phyloP scores from a whole-genome alignment of 1,140 invertebrate genomes.

The Drosophila dunni region DNA sequence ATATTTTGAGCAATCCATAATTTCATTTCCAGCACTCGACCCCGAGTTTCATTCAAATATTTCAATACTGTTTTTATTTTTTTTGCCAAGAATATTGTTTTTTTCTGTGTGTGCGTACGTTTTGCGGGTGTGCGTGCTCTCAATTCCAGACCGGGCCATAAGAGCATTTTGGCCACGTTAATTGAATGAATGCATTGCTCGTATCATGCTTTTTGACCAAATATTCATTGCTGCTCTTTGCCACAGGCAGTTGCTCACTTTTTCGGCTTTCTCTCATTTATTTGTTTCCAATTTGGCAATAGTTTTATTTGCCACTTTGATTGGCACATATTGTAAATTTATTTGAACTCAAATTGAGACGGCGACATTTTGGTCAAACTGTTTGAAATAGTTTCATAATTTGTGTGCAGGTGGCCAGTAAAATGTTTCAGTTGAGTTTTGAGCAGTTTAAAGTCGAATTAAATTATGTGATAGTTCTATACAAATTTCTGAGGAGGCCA shows the following conservation, averaged over 20 bases:
- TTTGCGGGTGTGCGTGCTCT: constrained; percentile 26
- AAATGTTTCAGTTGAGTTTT: not conserved
- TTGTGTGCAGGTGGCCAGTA: not conserved
- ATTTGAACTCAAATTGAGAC: constrained; percentile 6
- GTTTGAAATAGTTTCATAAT: constrained; percentile 20
- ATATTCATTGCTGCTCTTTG: constrained; percentile 39
- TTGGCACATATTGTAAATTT: constrained; percentile 48
- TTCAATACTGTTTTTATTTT: constrained; percentile 19
- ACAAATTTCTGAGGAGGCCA: too few relatives aligned
- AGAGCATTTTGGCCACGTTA: constrained; percentile 59
- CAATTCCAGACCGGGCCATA: constrained; percentile 35
- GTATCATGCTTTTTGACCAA: constrained; percentile 58
- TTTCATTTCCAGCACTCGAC: constrained; percentile 59
- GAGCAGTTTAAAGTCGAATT: not conserved
- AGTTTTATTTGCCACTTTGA: constrained; percentile 55
- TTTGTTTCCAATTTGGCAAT: constrained; percentile 36
- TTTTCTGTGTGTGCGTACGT: constrained; percentile 27
- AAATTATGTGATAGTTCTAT: not conserved
- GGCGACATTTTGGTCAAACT: not conserved
- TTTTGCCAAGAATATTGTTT: constrained; percentile 44
- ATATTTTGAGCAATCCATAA: constrained; percentile 76
- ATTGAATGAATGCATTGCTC: constrained; percentile 72
- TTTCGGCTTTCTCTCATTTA: constrained; percentile 7
- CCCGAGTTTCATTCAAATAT: constrained; percentile 55
- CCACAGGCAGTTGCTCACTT: constrained; percentile 19